phyloP scores from a whole-genome alignment of 2,888 invertebrate species.

The Abrostola triplasia region DNA sequence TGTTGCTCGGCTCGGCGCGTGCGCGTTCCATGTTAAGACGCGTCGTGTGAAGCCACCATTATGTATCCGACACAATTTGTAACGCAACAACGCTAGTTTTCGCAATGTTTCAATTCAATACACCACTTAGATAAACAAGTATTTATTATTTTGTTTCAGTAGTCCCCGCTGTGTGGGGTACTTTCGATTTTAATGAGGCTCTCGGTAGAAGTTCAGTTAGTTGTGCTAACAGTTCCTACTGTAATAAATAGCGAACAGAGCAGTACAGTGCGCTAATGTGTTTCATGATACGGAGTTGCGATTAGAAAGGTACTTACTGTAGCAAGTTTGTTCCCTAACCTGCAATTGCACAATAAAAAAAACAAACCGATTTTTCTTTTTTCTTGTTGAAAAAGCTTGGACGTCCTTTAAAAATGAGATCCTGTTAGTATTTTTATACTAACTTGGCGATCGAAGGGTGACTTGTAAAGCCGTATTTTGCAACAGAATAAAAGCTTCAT shows the following conservation, averaged over 20 bases:
- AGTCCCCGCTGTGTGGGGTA: slow-evolving; percentile 53
- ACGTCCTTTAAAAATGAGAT: too few species aligned
- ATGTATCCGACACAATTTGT: slow-evolving; percentile 76
- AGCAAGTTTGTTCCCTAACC: too few species aligned
- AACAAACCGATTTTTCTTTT: too few species aligned
- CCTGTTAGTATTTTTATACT: too few species aligned
- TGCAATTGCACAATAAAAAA: too few species aligned
- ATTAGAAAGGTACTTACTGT: too few species aligned
- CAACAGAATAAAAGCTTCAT: too few species aligned
- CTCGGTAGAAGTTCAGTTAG: slow-evolving; percentile 23
- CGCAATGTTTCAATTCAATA: slow-evolving; percentile 82
- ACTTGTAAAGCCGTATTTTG: too few species aligned
- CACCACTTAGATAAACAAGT: slow-evolving; percentile 69
- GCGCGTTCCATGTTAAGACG: too few species aligned
- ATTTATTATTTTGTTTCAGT: slow-evolving; percentile 70
- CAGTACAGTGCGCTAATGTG: neutral
- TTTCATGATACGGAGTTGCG: neutral
- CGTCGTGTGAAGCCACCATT: slow-evolving; percentile 28
- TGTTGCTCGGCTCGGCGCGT: too few species aligned
- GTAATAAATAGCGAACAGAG: neutral
- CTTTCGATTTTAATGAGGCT: slow-evolving; percentile 56
- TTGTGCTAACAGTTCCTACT: neutral
- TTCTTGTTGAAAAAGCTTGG: too few species aligned
- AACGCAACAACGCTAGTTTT: slow-evolving; percentile 78
- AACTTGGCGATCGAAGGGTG: too few species aligned